A percentile compares a stretch with the other conserved stretches of the same genome.
phyloP scores from a whole-genome alignment of 1,140 invertebrate species.

The Lutraria rhynchaena region DNA sequence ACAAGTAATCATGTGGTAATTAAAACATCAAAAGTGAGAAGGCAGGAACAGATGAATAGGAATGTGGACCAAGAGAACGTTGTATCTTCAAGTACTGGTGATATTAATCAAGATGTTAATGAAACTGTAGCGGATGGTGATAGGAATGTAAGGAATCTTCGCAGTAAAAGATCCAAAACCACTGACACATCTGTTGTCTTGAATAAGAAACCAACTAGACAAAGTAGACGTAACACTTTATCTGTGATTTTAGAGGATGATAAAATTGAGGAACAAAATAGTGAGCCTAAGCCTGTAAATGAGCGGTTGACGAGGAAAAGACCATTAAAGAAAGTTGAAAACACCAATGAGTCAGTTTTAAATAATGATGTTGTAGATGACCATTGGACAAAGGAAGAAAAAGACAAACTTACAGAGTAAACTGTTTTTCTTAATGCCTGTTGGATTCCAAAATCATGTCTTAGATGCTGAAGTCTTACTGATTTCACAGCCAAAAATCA shows the following conservation, averaged over 20 bases:
- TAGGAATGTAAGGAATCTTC: neutral
- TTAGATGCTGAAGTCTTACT: too few relatives aligned
- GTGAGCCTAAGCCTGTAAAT: neutral
- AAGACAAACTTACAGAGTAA: conserved; percentile 34
- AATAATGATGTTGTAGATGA: neutral
- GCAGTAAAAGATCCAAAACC: neutral
- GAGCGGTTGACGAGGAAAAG: neutral
- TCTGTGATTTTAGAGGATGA: conserved; percentile 12
- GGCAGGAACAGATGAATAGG: neutral
- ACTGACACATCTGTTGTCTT: neutral
- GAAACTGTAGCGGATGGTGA: neutral
- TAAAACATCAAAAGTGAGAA: neutral
- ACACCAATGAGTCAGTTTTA: neutral
- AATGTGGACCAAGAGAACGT: conserved; percentile 24
- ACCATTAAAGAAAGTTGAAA: neutral
- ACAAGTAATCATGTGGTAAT: neutral
- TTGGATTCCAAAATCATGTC: too few relatives aligned
- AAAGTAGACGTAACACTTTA: neutral
- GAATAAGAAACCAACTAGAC: neutral
- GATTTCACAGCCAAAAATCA: too few relatives aligned
- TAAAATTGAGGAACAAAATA: neutral
- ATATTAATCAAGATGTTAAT: neutral
- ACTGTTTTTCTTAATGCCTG: too few relatives aligned
- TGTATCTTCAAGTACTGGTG: conserved; percentile 41
- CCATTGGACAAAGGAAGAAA: conserved; percentile 33